Base-by-base conservation (phyloP, 2,797 vertebrate genomes). In the Chanos chanos region DNA sequence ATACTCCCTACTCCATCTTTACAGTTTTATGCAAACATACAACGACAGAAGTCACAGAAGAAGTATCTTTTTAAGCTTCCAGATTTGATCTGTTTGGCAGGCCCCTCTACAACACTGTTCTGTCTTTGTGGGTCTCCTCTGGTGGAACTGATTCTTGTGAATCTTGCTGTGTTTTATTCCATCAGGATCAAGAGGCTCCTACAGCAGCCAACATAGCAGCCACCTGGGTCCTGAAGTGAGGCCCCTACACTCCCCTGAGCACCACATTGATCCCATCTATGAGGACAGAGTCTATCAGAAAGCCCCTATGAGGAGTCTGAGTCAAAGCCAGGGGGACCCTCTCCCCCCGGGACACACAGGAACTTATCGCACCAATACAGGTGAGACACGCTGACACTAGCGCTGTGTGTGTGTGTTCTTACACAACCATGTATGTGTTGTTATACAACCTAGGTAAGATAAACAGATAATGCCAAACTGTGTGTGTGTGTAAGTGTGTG, bases 241-340 rank as follows among this genome's bases (percentile, higher is more conserved):
- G 78, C 91, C 94, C 10, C 85, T 99, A 75, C 95, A 96, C 74
- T 97, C 96, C 75, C 95, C 95, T 8, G 96, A 98, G 40, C 96
- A 96, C 82, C 93, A 97, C 69, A 96, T 98, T 83, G 94, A 98
- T 79, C 94, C 95, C 71, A 96, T 97, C 86, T 97, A 98, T 87
- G 96, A 99, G 84, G 95, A 98, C 76, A 90, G 93, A 54, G 92
- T 96, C 76, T 97, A 96, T 86, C 96, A 95, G 89, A 98, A 98
- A 78, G 92, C 93, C 76, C 94, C 92, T 70, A 95, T 96, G 94
- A 94, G 96, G 87, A 97, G 94, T 85, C 89, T 97, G 55, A 96
- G 94, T 86, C 96, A 99, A 91, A 92, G 93, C 84, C 95, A 97
- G 81, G 94, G 93, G 76, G 91, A 96, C 19, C 91, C 94, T 77